Base-by-base conservation (phyloP, 2,888 invertebrate genomes). In the Ochropacha duplaris region DNA sequence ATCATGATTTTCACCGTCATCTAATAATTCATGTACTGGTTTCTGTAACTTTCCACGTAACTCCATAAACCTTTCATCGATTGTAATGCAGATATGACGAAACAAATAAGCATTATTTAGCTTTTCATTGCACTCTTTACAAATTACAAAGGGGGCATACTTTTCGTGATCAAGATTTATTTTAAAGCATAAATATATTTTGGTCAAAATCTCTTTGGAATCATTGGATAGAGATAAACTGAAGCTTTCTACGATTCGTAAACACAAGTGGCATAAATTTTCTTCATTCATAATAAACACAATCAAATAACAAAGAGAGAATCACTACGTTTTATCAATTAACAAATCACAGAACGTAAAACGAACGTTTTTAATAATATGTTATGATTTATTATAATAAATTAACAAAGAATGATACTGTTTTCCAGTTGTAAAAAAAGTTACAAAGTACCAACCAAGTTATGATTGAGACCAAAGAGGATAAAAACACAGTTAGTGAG, bases 131-230 rank as follows among this genome's bases (percentile, higher is more conserved):
- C 92, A 92, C 31, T 67, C 58, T 4, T 62, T 64, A 64, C 92
- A 92, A 61, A 92, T 85, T 26, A 57, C 60, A 58, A 62, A 73
- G 1, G 90, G 88, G 44, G 86, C 77, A 60, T 70, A 61, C 28
- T 74, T 78, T 44, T 84, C 79, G 22, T 65, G 61, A 6, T 57
- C 59, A 50, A 92, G 57, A 58, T 65, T 73, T 57, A 91, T 69
- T 72, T 84, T 82, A 68, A 90, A 90, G 76, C 90, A 91, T 54
- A 67, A 51, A 62, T 71, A 73, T 50, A 92, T 78, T 66, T 76
- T 89, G 16, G 81, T 68, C 49, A 83, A 59, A 57, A 89, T 74
- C 22, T 75, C 71, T 66, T 76, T 76, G 28, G 83, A 78, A 59
- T 75, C 69, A 39, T 66, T 58, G 24, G 61, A 60, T n/a, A 22